These are phyloP conservation scores for Drosophila erecta DNA, from an alignment of 1,140 invertebrate species.

Conservation along the genomic window DNA sequence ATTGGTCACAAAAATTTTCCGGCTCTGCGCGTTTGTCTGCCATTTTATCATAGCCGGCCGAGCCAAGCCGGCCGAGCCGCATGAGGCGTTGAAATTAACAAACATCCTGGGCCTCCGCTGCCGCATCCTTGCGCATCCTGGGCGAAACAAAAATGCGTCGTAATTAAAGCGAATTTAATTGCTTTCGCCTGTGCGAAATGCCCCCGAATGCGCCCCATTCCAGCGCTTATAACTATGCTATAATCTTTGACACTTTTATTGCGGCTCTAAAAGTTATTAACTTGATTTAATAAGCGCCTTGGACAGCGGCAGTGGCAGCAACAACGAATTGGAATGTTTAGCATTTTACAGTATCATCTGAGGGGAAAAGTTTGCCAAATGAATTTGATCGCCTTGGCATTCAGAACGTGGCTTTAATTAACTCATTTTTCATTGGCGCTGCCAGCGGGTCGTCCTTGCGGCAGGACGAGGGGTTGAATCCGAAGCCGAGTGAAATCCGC, in stretches of 20 bases:
- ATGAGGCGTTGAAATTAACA: conserved; percentile 81
- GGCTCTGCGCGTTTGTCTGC: conserved; percentile 68
- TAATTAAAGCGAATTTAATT: conserved; percentile 83
- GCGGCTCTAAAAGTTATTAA: conserved; percentile 83
- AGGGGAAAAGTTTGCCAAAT: conserved; percentile 57
- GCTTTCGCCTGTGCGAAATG: conserved; percentile 51
- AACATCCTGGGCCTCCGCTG: conserved; percentile 52
- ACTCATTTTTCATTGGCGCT: conserved; percentile 84
- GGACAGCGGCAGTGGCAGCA: conserved; percentile 28
- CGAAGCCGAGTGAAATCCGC: not conserved
- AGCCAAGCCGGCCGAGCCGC: conserved; percentile 69
- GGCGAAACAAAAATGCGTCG: conserved; percentile 70
- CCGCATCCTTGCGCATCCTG: conserved; percentile 10
- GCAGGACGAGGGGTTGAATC: conserved; percentile 7
- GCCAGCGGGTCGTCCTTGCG: conserved; percentile 27
- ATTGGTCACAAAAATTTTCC: conserved; percentile 78
- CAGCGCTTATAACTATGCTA: conserved; percentile 73
- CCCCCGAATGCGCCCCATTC: conserved; percentile 2
- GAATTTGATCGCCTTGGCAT: conserved; percentile 72
- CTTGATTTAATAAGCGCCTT: conserved; percentile 83
- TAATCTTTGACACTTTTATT: conserved; percentile 84
- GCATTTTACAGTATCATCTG: conserved; percentile 72
- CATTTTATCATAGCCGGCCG: conserved; percentile 68
- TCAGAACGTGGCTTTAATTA: conserved; percentile 81
- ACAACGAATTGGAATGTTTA: conserved; percentile 55